Percentiles rank a stretch among this genome's conserved stretches.
These are phyloP conservation scores for Pollenia griseotomentosa DNA, from an alignment of 2,888 invertebrate genomes.

Conservation along the genomic window DNA sequence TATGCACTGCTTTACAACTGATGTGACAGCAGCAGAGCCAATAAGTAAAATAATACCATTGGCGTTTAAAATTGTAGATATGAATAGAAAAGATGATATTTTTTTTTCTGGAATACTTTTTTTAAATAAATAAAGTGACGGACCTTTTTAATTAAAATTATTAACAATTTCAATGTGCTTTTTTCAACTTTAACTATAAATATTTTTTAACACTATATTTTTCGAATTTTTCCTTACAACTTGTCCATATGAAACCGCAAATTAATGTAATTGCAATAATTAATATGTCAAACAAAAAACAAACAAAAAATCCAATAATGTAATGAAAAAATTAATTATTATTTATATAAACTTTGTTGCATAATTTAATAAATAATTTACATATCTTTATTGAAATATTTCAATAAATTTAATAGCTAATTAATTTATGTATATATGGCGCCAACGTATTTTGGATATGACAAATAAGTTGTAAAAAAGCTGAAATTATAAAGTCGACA, in stretches of 20 bases:
- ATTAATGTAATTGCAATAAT: constrained; percentile 16
- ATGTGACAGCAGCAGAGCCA: not conserved
- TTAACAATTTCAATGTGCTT: constrained; percentile 42
- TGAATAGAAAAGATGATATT: not conserved
- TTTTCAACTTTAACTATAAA: constrained; percentile 5
- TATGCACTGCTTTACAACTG: not conserved
- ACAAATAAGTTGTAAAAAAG: no score
- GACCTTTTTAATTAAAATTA: constrained; percentile 58
- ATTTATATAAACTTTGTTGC: not conserved
- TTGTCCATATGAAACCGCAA: constrained; percentile 2
- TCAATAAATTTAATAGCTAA: no score
- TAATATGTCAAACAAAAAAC: not conserved
- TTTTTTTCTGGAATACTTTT: not conserved
- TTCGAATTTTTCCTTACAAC: not conserved
- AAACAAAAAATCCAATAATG: not conserved
- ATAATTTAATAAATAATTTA: not conserved
- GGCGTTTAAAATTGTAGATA: not conserved
- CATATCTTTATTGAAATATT: no score
- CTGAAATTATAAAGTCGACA: no score
- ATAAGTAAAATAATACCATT: constrained; percentile 12
- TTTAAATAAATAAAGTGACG: constrained; percentile 29
- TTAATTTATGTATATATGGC: no score
- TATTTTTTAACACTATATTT: not conserved
- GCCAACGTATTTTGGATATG: no score
- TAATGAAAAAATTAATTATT: not conserved